Evolutionary conservation across 2,113 vertebrate species (phyloP), one percentile per base, ranked within the genome.

Genomic region (Crypturellus undulatus): DNA sequence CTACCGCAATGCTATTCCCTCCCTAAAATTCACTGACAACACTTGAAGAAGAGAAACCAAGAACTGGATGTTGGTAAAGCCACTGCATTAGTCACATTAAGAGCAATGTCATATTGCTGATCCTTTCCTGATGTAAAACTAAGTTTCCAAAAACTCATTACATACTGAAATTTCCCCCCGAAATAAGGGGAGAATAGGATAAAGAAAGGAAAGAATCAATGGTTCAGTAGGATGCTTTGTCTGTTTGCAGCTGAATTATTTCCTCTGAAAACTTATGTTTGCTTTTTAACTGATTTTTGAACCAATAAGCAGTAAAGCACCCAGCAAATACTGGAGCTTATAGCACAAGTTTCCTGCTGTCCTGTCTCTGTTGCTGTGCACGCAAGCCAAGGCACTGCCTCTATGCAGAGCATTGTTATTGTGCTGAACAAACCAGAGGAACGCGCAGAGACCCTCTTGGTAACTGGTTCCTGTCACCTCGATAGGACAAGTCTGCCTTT

Each of bases 141-240:
- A 71, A 38, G 19, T 67, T 90, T 65, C 70, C 45, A 56, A 94
- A 92, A 95, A 69, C 13, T 81, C 63, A 72, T 89, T 94, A 91
- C 88, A 95, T 36, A 80, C 22, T 26, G 43, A 59, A 69, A 42
- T 80, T 92, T 56, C 71, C 73, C n/a, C 38, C 26, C 68, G 34
- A 69, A 78, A 6, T 79, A 69, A 90, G 22, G 49, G 21, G 19
- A 49, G 21, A 91, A 94, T 9, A 93, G 30, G 62, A 85, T 65
- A 42, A 64, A 75, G 9, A 49, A 68, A 20, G 64, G 47, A 83
- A 92, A 91, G 47, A 77, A 82, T 4, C 24, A 76, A 60, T 83
- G 83, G 73, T 85, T 91, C 67, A 91, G 25, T 18, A 19, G 62
- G 52, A 62, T 54, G 28, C 69, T 81, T 88, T 86, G 30, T 40